Percentiles rank a stretch among this genome's conserved stretches.
These are phyloP conservation scores for Leptestheria dahalacensis DNA, from an alignment of 1,140 invertebrate species.

Conservation along the genomic window DNA sequence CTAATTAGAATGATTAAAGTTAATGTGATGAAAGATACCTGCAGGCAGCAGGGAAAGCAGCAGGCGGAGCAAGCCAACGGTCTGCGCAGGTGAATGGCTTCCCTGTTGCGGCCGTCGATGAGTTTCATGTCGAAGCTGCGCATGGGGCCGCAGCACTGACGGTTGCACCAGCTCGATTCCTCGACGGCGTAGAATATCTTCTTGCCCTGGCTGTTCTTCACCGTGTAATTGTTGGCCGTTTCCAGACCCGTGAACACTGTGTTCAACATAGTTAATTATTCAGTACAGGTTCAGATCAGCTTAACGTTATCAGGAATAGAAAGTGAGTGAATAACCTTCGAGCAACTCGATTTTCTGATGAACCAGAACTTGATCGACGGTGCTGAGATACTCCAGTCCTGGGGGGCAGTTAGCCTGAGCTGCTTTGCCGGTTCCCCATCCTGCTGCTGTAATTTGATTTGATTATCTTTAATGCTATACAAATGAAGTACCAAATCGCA, in stretches of 20 bases:
- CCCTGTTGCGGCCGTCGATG: slow-evolving; percentile 54
- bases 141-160: slow-evolving; percentile 58
- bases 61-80: slow-evolving; percentile 61
- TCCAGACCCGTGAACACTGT: slow-evolving; percentile 69
- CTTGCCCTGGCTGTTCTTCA: slow-evolving; percentile 57
- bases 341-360: slow-evolving; percentile 74
- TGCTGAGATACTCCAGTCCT: slow-evolving; percentile 83
- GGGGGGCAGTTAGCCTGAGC: slow-evolving; percentile 18
- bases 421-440: neutral
- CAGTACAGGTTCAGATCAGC: neutral
- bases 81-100: slow-evolving; percentile 59
- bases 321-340: slow-evolving; percentile 40
- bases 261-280: slow-evolving; percentile 17
- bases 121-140: slow-evolving; percentile 76
- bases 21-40: too few relatives aligned
- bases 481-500: too few relatives aligned
- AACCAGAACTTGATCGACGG: slow-evolving; percentile 72
- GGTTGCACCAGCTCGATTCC: slow-evolving; percentile 58
- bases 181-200: slow-evolving; percentile 72
- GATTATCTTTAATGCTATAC: too few relatives aligned
- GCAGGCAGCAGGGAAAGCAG: slow-evolving; percentile 68
- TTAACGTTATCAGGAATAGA: neutral
- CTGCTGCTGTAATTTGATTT: too few relatives aligned
- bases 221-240: slow-evolving; percentile 73
- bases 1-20: too few relatives aligned